phyloP scores from a whole-genome alignment of 2,888 invertebrate genomes.

The Sclerodermus sp. region DNA sequence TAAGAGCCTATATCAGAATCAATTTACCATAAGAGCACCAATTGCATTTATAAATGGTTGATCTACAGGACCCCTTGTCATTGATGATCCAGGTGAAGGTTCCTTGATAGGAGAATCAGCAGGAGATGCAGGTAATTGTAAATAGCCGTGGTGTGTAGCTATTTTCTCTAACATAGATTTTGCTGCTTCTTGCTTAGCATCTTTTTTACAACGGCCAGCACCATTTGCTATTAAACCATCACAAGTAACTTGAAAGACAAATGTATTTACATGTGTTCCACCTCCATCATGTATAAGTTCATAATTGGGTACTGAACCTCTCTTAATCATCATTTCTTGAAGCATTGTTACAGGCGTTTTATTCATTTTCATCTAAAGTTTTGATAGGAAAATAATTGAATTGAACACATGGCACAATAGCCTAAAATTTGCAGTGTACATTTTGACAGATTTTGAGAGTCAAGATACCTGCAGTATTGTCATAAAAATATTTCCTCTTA shows the following conservation, averaged over 20 bases:
- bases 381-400: too few relatives aligned
- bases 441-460: too few relatives aligned
- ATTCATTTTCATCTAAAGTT: too few relatives aligned
- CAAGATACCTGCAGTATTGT: too few relatives aligned
- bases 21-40: constrained; percentile 44
- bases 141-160: constrained; percentile 36
- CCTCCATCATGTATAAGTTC: constrained; percentile 51
- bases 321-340: constrained; percentile 68
- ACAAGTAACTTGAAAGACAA: constrained; percentile 50
- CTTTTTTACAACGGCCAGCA: constrained; percentile 55
- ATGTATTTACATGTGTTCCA: constrained; percentile 53
- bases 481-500: too few relatives aligned
- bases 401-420: too few relatives aligned
- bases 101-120: constrained; percentile 39
- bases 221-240: constrained; percentile 45
- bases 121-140: constrained; percentile 43
- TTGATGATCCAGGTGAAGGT: constrained; percentile 30
- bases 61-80: constrained; percentile 28
- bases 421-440: too few relatives aligned
- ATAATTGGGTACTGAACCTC: constrained; percentile 61
- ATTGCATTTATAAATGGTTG: constrained; percentile 48
- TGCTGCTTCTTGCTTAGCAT: constrained; percentile 57
- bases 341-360: constrained; percentile 70
- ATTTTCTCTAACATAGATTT: constrained; percentile 49
- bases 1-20: constrained; percentile 2